Percentiles rank a stretch among this genome's conserved stretches.
Conservation (phyloP, 2,888 invertebrate genomes). For the Vannuccia rotundouncinata region DNA sequence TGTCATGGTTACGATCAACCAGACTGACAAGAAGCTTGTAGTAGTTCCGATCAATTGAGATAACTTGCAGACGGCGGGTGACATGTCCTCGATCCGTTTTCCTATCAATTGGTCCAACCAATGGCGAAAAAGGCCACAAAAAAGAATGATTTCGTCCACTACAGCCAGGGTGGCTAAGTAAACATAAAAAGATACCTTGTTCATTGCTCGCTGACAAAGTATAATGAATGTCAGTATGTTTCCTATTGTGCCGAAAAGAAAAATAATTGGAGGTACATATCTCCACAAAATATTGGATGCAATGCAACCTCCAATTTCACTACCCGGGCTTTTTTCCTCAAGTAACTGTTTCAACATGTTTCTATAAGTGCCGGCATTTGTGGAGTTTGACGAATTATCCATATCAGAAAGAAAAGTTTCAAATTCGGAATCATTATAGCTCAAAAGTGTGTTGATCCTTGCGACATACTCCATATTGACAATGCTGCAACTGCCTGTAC, state of each 20-base stretch:
- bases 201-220: conserved; percentile 47
- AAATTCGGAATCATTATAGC: neutral
- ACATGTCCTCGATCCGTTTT: conserved; percentile 44
- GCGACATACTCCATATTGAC: neutral
- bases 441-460: neutral
- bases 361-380: neutral
- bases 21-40: conserved; percentile 49
- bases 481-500: neutral
- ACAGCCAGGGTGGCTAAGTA: conserved; percentile 50
- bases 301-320: conserved; percentile 22
- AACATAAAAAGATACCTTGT: conserved; percentile 49
- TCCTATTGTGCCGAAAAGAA: conserved; percentile 51
- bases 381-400: neutral
- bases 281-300: conserved; percentile 42
- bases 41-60: conserved; percentile 46
- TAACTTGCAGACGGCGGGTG: conserved; percentile 48
- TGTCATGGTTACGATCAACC: conserved; percentile 53
- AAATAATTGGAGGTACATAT: conserved; percentile 48
- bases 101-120: conserved; percentile 50
- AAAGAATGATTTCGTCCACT: conserved; percentile 50
- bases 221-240: conserved; percentile 50
- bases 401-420: neutral
- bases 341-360: neutral
- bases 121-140: conserved; percentile 47
- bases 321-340: conserved; percentile 28